Conservation (phyloP, 2,888 invertebrate genomes). For the Drepanosiphum platanoidis region DNA sequence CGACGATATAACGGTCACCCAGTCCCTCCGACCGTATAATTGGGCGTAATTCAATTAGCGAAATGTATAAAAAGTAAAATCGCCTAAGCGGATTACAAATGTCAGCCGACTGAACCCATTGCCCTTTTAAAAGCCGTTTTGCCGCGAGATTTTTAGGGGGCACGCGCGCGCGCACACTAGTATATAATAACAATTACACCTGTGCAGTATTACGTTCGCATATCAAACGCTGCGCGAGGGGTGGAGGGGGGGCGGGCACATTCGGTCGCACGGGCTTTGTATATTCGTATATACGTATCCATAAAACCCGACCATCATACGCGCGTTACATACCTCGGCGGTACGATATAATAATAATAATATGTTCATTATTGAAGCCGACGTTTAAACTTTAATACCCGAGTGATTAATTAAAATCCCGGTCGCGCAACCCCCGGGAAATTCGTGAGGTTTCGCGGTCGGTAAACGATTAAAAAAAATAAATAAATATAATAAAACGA, state of each 20-base stretch:
- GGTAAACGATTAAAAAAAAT: background rate
- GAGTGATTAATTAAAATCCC: conserved; percentile 27
- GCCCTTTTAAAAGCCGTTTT: background rate
- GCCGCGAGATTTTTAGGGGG: background rate
- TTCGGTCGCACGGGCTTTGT: no score
- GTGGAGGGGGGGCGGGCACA: background rate
- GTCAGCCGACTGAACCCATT: background rate
- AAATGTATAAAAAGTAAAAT: conserved; percentile 3
- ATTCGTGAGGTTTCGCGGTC: conserved; percentile 43
- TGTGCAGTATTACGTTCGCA: no score
- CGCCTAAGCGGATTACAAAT: conserved; percentile 29
- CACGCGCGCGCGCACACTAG: background rate
- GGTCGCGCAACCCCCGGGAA: background rate
- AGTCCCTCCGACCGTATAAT: background rate
- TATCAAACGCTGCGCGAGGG: background rate
- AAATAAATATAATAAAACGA: background rate
- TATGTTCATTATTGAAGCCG: conserved; percentile 31
- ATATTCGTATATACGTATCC: background rate
- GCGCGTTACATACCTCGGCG: no score
- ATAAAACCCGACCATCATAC: no score
- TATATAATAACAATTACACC: background rate
- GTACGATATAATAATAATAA: background rate
- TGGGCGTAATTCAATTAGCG: conserved; percentile 15
- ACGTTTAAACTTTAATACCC: conserved; percentile 17
- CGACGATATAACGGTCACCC: no score